Percentiles rank a stretch among this genome's conserved stretches.
These are phyloP conservation scores for Dromiciops gliroides DNA, from an alignment of 2,113 vertebrate genomes.

Conservation along the genomic window DNA sequence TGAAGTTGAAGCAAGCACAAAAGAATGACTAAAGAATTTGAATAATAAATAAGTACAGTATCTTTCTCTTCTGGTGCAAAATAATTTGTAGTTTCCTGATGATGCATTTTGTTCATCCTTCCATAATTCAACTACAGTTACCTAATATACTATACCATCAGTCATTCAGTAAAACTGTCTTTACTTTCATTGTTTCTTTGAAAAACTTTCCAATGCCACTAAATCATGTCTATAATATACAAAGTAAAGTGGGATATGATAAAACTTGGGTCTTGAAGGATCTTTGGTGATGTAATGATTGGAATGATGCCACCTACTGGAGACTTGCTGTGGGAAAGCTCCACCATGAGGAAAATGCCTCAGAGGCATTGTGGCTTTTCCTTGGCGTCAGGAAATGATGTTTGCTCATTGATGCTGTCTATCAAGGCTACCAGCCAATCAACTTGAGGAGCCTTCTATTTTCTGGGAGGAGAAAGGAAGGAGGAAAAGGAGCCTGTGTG, in stretches of 20 bases:
- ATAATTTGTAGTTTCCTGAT: constrained; percentile 4
- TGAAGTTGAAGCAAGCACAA: not conserved
- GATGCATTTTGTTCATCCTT: not conserved
- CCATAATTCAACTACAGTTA: not conserved
- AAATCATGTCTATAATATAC: not conserved
- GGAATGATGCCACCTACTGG: too few species aligned
- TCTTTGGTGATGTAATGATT: too few species aligned
- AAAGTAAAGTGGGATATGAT: not conserved
- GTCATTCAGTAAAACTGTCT: not conserved
- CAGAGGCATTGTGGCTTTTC: too few species aligned
- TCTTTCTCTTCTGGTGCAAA: not conserved
- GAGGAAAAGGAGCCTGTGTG: too few species aligned
- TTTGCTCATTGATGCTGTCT: too few species aligned
- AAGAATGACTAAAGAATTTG: not conserved
- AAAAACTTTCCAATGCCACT: not conserved
- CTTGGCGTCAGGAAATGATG: too few species aligned
- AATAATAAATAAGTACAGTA: constrained; percentile 10
- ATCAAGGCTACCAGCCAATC: too few species aligned
- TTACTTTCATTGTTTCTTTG: not conserved
- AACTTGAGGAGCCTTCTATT: too few species aligned
- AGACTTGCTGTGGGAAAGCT: too few species aligned
- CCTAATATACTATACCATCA: not conserved
- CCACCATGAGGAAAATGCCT: too few species aligned
- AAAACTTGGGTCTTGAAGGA: not conserved
- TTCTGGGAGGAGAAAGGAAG: too few species aligned